Percentiles rank a stretch among this genome's conserved stretches.
phyloP scores from a whole-genome alignment of 1,140 invertebrate species.

The Cheumatopsyche charites region DNA sequence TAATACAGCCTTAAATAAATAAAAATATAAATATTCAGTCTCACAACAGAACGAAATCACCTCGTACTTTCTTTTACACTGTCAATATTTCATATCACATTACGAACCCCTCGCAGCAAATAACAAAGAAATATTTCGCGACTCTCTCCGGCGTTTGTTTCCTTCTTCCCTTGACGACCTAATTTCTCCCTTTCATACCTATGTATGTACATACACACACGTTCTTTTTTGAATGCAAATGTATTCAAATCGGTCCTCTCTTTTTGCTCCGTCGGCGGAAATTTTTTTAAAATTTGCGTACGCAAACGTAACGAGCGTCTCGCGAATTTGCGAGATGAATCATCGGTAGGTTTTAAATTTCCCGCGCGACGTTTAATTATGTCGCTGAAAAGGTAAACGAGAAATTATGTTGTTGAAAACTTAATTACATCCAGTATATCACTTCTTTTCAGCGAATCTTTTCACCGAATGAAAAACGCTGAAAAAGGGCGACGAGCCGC shows the following conservation, averaged over 20 bases:
- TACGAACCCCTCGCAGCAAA: constrained; percentile 1
- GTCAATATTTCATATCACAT: constrained; percentile 37
- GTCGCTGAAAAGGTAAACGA: constrained; percentile 26
- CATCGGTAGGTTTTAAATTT: constrained; percentile 20
- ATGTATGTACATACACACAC: constrained; percentile 18
- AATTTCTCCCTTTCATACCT: constrained; percentile 12
- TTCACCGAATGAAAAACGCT: background rate
- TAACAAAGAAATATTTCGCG: constrained; percentile 34
- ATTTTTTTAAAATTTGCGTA: background rate
- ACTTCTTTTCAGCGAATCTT: constrained; percentile 9
- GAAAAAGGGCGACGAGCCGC: background rate
- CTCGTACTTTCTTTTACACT: constrained; percentile 18
- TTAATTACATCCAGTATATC: constrained; percentile 20
- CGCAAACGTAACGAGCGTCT: constrained; percentile 8
- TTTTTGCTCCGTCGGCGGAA: constrained; percentile 3
- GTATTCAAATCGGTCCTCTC: constrained; percentile 28
- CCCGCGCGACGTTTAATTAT: constrained; percentile 19
- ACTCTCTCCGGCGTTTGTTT: background rate
- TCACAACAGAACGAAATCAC: too few relatives aligned
- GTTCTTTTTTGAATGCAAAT: constrained; percentile 32
- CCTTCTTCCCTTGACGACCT: constrained; percentile 8
- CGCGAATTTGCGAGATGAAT: constrained; percentile 22
- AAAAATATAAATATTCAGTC: too few relatives aligned
- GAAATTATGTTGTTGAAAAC: constrained; percentile 22
- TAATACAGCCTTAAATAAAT: too few relatives aligned